Evolutionary conservation across 2,797 vertebrate genomes (phyloP).

Genomic region (Lagocephalus sceleratus): DNA sequence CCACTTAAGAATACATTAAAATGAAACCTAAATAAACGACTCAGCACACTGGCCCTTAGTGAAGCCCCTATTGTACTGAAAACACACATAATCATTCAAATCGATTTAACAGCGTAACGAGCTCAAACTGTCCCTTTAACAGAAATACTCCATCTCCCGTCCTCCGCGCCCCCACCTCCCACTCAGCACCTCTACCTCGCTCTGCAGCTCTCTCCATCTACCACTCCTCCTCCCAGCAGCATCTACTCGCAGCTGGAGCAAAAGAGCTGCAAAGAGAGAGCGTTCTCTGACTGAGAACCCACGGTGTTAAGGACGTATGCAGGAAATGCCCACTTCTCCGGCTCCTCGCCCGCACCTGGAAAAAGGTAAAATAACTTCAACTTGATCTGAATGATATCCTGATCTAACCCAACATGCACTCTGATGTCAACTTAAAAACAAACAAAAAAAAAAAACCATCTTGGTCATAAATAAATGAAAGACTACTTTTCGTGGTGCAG

Average conservation of each 20-base stretch:
- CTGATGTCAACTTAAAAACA: conserved; percentile 56
- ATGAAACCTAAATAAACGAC: too few relatives aligned
- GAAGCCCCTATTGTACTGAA: background rate
- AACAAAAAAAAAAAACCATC: conserved; percentile 44
- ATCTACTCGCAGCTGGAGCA: conserved; percentile 55
- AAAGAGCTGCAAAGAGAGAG: conserved; percentile 65
- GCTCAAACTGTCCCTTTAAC: conserved; percentile 59
- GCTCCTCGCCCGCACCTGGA: conserved; percentile 49
- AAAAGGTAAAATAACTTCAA: conserved; percentile 54
- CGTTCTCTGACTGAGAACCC: conserved; percentile 41
- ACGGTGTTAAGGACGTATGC: conserved; percentile 62
- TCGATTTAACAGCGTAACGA: too few relatives aligned
- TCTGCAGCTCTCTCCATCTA: conserved; percentile 54
- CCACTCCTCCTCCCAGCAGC: conserved; percentile 56
- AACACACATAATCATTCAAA: too few relatives aligned
- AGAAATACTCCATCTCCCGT: conserved; percentile 52
- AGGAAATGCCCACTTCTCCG: conserved; percentile 59
- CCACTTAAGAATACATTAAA: too few relatives aligned
- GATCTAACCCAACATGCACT: conserved; percentile 5
- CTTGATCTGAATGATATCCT: too few relatives aligned
- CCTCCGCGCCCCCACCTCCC: conserved; percentile 42
- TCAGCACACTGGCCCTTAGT: too few relatives aligned
- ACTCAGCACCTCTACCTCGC: conserved; percentile 50
- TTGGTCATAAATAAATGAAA: conserved; percentile 52
- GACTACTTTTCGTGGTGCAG: conserved; percentile 31